phyloP scores from a whole-genome alignment of 2,888 invertebrate genomes.

The Melanargia galathea region DNA sequence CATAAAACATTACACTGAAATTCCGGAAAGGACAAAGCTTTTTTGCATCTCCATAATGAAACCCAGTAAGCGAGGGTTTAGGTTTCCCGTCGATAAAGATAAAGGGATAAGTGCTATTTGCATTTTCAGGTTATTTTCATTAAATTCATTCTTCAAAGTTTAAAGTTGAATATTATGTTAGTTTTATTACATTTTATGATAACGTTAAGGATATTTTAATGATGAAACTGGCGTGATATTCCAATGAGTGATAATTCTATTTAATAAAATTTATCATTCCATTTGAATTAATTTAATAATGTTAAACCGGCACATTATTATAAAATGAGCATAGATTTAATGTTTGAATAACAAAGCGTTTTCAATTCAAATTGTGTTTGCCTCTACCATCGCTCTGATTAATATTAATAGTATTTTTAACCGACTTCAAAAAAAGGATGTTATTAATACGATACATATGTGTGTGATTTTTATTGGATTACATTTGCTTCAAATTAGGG shows the following conservation, averaged over 20 bases:
- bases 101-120: constrained; percentile 22
- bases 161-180: background rate
- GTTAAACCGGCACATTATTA: background rate
- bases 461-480: too few species aligned
- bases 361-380: constrained; percentile 1
- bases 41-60: constrained; percentile 33
- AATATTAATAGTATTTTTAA: too few species aligned
- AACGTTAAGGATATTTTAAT: background rate
- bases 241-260: background rate
- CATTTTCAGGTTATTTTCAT: background rate
- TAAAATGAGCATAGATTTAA: background rate
- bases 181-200: background rate
- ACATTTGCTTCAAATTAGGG: too few species aligned
- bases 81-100: constrained; percentile 34
- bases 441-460: too few species aligned
- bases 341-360: background rate
- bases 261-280: background rate
- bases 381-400: background rate
- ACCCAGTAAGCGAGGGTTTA: constrained; percentile 26
- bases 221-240: background rate
- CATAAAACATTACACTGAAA: constrained; percentile 21
- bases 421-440: too few species aligned
- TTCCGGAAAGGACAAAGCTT: constrained; percentile 30
- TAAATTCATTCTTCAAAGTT: background rate
- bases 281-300: background rate